Percentiles rank a stretch among this genome's conserved stretches.
These are phyloP conservation scores for Nesoenas mayeri DNA, from an alignment of 2,113 vertebrate species.

Conservation along the genomic window DNA sequence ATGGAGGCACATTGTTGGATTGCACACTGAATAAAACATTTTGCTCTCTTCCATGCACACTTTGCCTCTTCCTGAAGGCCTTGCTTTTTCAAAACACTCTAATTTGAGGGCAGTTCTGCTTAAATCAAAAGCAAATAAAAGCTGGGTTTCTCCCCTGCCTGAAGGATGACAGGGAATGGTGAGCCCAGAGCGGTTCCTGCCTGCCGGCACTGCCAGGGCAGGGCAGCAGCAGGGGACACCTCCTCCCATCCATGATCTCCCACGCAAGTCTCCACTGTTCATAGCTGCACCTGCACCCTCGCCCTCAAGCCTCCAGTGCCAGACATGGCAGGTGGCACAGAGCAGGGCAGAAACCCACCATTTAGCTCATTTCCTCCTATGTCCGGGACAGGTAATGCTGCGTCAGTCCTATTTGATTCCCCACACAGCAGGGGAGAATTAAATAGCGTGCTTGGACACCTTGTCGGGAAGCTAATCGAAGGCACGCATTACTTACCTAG, in stretches of 20 bases:
- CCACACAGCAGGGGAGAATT: accelerated
- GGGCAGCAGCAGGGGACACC: background rate
- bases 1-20: background rate
- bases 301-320: accelerated
- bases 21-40: background rate
- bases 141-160: background rate
- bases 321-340: accelerated
- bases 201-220: background rate
- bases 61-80: background rate
- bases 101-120: background rate
- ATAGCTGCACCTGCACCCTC: background rate
- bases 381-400: accelerated
- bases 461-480: background rate
- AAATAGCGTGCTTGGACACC: background rate
- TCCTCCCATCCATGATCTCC: background rate
- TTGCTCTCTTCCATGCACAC: accelerated
- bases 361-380: background rate
- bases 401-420: accelerated
- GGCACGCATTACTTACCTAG: background rate
- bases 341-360: background rate
- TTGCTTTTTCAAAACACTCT: background rate
- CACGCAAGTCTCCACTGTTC: accelerated
- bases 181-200: accelerated
- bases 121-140: background rate
- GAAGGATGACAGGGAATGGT: background rate